These are phyloP conservation scores for Cydia fagiglandana DNA, from an alignment of 1,140 invertebrate genomes.

Conservation along the genomic window DNA sequence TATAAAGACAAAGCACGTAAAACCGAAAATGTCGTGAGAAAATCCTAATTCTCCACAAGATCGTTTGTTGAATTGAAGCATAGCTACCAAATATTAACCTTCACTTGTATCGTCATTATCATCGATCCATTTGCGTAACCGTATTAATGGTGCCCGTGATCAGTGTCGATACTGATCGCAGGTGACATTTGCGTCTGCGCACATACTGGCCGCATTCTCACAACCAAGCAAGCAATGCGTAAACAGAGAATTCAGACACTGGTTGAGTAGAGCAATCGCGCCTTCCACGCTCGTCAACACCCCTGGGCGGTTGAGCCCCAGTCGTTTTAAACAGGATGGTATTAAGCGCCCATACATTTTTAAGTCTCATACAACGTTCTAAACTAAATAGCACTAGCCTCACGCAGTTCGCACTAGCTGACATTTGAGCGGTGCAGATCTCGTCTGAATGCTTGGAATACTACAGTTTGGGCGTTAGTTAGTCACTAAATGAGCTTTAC, in stretches of 20 bases:
- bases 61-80: not conserved
- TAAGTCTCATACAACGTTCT: not conserved
- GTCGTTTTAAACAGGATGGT: not conserved
- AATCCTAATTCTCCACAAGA: not conserved
- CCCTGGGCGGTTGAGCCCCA: not conserved
- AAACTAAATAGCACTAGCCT: not conserved
- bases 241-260: not conserved
- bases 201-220: not conserved
- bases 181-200: slow-evolving; percentile 21
- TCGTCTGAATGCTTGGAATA: slow-evolving; percentile 22
- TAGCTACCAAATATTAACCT: not conserved
- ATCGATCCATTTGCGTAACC: slow-evolving; percentile 25
- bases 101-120: slow-evolving; percentile 9
- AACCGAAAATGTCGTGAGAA: not conserved
- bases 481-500: not conserved
- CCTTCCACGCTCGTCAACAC: not conserved
- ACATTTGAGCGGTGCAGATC: slow-evolving; percentile 14
- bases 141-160: slow-evolving; percentile 4
- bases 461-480: not conserved
- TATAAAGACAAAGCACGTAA: no score
- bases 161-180: slow-evolving; percentile 16
- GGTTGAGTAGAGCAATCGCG: not conserved
- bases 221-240: not conserved
- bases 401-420: not conserved
- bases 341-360: not conserved